Conservation (phyloP, 2,888 invertebrate species). For the Seira musarum region DNA sequence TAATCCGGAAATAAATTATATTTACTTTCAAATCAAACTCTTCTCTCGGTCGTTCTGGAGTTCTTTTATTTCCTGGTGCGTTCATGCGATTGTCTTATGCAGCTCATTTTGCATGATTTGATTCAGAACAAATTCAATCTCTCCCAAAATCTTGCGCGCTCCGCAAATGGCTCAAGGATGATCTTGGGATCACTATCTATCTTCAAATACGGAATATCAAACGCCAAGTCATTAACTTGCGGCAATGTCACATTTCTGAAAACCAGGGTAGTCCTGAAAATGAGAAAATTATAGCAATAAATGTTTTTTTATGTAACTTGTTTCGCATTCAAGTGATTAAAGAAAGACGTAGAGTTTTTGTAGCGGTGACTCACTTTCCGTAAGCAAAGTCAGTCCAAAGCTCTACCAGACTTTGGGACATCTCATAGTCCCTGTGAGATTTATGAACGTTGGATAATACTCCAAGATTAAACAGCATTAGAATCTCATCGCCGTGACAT, state of each 20-base stretch:
- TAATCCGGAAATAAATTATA: too few species aligned
- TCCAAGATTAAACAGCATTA: conserved; percentile 74
- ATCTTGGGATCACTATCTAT: conserved; percentile 35
- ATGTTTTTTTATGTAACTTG: not conserved
- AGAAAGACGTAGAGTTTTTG: too few species aligned
- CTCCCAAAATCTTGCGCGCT: conserved; percentile 46
- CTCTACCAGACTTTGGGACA: conserved; percentile 52
- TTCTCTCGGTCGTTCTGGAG: too few species aligned
- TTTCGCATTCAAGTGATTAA: too few species aligned
- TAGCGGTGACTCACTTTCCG: conserved; percentile 54
- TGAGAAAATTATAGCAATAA: not conserved
- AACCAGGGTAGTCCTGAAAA: conserved; percentile 27
- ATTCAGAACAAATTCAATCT: conserved; percentile 36
- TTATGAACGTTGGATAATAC: conserved; percentile 70
- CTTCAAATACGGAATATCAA: conserved; percentile 46
- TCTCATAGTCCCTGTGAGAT: conserved; percentile 49
- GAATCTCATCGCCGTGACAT: conserved; percentile 75
- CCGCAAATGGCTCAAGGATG: conserved; percentile 49
- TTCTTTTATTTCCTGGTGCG: too few species aligned
- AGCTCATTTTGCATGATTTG: too few species aligned
- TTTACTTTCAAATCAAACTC: too few species aligned
- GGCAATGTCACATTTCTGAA: conserved; percentile 46
- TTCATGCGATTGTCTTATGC: too few species aligned
- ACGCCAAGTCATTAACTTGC: conserved; percentile 29
- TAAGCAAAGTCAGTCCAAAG: conserved; percentile 59